These are phyloP conservation scores for Ornithoptera alexandrae DNA, from an alignment of 2,888 invertebrate species.

Conservation along the genomic window DNA sequence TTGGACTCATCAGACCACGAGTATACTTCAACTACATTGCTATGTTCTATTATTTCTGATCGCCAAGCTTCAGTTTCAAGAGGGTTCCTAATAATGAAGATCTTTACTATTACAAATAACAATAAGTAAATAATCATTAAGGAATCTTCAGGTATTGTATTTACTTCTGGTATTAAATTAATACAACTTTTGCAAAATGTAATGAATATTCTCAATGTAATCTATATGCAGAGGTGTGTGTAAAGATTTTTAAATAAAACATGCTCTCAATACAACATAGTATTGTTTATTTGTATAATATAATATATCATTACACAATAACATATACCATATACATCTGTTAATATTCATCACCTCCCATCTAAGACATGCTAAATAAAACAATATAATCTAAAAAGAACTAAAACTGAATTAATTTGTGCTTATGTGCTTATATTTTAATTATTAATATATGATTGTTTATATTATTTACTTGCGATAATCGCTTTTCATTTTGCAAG, in stretches of 20 bases:
- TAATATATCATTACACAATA: conserved; percentile 58
- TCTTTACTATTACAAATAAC: too few species aligned
- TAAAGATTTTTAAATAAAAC: conserved; percentile 34
- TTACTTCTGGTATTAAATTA: too few species aligned
- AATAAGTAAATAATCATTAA: too few species aligned
- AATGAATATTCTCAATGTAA: neutral
- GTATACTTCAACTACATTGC: too few species aligned
- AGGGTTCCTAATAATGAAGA: too few species aligned
- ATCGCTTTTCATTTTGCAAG: conserved; percentile 8
- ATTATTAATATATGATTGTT: neutral
- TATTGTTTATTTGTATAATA: conserved; percentile 57
- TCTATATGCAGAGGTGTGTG: neutral
- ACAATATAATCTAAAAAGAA: conserved; percentile 32
- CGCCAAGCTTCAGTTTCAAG: too few species aligned
- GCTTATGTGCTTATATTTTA: conserved; percentile 5
- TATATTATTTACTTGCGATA: neutral
- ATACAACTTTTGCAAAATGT: too few species aligned
- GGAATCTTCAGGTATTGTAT: too few species aligned
- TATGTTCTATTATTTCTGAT: too few species aligned
- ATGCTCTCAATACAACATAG: conserved; percentile 42
- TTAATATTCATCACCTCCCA: conserved; percentile 50
- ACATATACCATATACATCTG: conserved; percentile 55
- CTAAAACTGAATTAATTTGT: conserved; percentile 5
- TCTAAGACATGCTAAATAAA: conserved; percentile 50
- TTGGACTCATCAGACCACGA: too few species aligned